Evolutionary conservation across 2,113 vertebrate genomes (phyloP), one percentile per base, ranked within the genome.

Genomic region (Zosterops japonicus): DNA sequence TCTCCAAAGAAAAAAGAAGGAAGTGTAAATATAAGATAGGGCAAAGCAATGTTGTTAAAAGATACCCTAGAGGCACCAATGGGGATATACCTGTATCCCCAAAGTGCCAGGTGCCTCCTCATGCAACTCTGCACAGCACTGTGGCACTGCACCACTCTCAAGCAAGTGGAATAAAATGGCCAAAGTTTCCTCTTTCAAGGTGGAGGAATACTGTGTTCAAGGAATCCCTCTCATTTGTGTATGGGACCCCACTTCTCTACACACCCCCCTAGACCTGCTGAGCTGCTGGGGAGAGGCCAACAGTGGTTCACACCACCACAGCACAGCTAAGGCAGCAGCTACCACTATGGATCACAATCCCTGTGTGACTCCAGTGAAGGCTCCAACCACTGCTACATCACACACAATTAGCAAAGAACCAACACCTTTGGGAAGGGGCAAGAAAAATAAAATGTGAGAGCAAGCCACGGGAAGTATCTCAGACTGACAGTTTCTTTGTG

Each of bases 361-460:
- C 65, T 6, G 2, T 0, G 0, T 8, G 41, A 16, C 6, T 35
- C 6, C 79, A 47, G 83, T 6, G 1, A 31, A 84, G 60, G 56
- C 49, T 68, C 86, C 56, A 39, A 24, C 41, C 44, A 11, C 59
- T 64, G 59, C 84, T 67, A 64, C 71, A 76, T n/a, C 71, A 71
- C 42, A 27, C 33, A 24, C 18, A 14, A 8, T 23, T 5, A 72
- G 47, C 36, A n/a, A 70, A 81, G 80, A 80, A 57, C 31, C 5
- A 9, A 41, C 27, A 14, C 7, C 29, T 69, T 36, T 8, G 46
- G 53, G 24, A 89, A 89, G 41, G 35, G 36, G 14, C 19, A 89
- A 33, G 25, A 75, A 75, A 85, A 79, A 52, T 25, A 77, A 55
- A 75, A 21, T 7, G 5, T 7, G 31, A 87, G n/a, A 53, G 50